phyloP scores from a whole-genome alignment of 2,113 vertebrate species.

The Actinemys pallida region DNA sequence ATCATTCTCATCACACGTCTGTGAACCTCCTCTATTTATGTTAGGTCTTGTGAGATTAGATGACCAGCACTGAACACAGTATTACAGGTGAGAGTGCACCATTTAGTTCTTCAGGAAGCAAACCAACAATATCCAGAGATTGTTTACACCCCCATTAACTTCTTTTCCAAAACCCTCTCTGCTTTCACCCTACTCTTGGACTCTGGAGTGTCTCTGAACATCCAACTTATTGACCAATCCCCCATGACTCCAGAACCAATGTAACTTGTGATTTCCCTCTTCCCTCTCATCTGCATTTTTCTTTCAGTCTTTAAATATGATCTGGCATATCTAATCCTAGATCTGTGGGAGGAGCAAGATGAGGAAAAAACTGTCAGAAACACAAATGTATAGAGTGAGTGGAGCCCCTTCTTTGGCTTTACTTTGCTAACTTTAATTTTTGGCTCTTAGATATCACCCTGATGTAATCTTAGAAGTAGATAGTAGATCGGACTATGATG shows the following conservation, averaged over 20 bases:
- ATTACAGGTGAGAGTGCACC: neutral
- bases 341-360: neutral
- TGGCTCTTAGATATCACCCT: neutral
- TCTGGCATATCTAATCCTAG: neutral
- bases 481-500: neutral
- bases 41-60: neutral
- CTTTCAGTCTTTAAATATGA: neutral
- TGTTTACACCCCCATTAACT: neutral
- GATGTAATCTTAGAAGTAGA: neutral
- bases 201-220: neutral
- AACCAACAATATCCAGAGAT: neutral
- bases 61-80: neutral
- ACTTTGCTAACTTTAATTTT: neutral
- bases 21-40: neutral
- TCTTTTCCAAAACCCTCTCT: neutral
- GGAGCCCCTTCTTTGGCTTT: neutral
- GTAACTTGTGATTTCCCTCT: neutral
- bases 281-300: neutral
- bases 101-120: neutral
- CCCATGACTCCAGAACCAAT: neutral
- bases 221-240: neutral
- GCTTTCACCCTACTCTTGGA: neutral
- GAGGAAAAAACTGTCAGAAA: neutral
- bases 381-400: neutral
- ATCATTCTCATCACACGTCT: neutral